phyloP scores from a whole-genome alignment of 2,797 vertebrate species.

The Pseudomugil tenellus region DNA sequence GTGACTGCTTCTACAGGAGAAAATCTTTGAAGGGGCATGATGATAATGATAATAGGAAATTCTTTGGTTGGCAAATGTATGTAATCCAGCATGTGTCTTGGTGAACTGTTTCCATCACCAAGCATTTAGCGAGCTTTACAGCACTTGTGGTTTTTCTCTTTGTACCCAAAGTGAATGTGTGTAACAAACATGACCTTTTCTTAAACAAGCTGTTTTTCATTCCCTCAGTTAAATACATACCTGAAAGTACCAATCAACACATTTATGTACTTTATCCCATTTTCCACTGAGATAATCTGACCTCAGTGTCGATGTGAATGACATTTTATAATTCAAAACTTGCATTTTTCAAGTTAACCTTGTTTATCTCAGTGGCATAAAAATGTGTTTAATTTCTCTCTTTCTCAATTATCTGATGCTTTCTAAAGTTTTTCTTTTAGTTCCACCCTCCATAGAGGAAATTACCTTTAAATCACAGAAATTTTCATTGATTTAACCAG shows the following conservation, averaged over 20 bases:
- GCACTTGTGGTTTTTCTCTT: constrained; percentile 18
- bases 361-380: background rate
- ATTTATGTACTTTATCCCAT: background rate
- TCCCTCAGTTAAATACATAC: background rate
- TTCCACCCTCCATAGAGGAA: background rate
- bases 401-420: background rate
- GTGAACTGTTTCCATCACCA: constrained; percentile 34
- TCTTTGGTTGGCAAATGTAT: constrained; percentile 61
- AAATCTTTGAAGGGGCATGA: constrained; percentile 51
- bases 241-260: background rate
- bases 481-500: background rate
- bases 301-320: background rate
- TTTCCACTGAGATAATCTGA: background rate
- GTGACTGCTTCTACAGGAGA: constrained; percentile 37
- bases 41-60: constrained; percentile 64
- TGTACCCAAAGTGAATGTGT: constrained; percentile 28
- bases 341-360: background rate
- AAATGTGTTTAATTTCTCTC: background rate
- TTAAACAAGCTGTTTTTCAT: background rate
- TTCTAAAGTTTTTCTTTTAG: background rate
- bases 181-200: constrained; percentile 18
- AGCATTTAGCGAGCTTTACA: constrained; percentile 37
- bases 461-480: background rate
- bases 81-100: constrained; percentile 35
- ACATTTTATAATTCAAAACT: background rate